Evolutionary conservation across 2,888 invertebrate genomes (phyloP).

Genomic region (Apantesis nais): DNA sequence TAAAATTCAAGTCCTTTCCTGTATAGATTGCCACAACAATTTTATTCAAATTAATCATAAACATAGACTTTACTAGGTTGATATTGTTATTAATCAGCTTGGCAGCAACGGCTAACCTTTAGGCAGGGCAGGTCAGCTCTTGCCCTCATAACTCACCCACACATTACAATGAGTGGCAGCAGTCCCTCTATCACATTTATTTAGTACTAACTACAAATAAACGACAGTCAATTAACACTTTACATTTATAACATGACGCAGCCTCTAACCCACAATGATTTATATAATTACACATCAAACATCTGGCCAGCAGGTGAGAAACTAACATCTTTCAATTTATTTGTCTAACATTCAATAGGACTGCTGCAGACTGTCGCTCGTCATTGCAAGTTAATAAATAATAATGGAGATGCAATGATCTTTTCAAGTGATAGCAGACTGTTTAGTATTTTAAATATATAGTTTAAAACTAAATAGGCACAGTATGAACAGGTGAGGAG

Average conservation of each 20-base stretch:
- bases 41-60: conserved; percentile 59
- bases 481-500: conserved; percentile 71
- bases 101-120: conserved; percentile 48
- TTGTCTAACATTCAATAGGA: conserved; percentile 61
- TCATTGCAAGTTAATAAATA: conserved; percentile 64
- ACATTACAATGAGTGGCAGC: conserved; percentile 56
- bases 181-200: conserved; percentile 78
- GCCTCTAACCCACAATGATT: conserved; percentile 47
- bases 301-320: conserved; percentile 63
- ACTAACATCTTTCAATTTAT: conserved; percentile 41
- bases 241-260: conserved; percentile 53
- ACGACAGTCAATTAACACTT: conserved; percentile 76
- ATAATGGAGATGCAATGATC: conserved; percentile 71
- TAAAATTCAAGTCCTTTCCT: conserved; percentile 63
- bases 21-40: conserved; percentile 60
- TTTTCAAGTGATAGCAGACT: conserved; percentile 63
- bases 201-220: conserved; percentile 67
- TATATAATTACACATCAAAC: conserved; percentile 51
- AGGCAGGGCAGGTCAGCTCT: conserved; percentile 13
- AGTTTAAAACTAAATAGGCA: conserved; percentile 74
- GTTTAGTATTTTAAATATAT: conserved; percentile 67
- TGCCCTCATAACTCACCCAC: conserved; percentile 53
- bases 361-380: conserved; percentile 63
- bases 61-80: conserved; percentile 56
- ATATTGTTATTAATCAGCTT: conserved; percentile 49